A percentile compares a stretch with the other conserved stretches of the same genome.
Evolutionary conservation across 1,140 invertebrate species (phyloP).

Genomic region (Bombus balteatus): DNA sequence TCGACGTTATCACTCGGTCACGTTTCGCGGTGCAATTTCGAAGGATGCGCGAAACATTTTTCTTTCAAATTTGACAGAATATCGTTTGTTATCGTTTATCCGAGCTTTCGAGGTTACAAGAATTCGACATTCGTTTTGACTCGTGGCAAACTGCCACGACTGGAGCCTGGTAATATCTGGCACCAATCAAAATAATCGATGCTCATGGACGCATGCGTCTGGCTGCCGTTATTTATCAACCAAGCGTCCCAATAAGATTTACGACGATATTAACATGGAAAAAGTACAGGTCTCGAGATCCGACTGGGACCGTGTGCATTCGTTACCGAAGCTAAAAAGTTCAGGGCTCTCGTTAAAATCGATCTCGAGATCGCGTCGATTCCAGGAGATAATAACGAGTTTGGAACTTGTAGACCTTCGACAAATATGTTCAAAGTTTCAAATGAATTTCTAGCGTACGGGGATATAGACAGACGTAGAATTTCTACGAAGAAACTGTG

Average conservation of each 20-base stretch:
- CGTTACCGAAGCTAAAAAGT: neutral
- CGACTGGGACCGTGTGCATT: neutral
- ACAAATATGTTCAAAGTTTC: no score
- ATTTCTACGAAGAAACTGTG: no score
- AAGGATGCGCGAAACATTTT: neutral
- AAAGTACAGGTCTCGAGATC: conserved; percentile 11
- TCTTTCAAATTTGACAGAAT: neutral
- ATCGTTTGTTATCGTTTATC: conserved; percentile 25
- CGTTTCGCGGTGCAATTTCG: neutral
- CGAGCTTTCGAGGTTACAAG: conserved; percentile 38
- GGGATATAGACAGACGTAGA: no score
- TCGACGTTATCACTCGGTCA: neutral
- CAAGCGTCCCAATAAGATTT: conserved; percentile 45
- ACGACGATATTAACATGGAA: conserved; percentile 34
- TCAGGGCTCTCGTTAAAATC: neutral
- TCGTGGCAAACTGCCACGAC: conserved; percentile 60
- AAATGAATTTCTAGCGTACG: no score
- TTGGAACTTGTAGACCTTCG: no score
- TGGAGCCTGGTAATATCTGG: conserved; percentile 59
- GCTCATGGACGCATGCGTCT: conserved; percentile 60
- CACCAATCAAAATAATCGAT: conserved; percentile 66
- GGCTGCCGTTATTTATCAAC: conserved; percentile 58
- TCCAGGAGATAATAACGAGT: no score
- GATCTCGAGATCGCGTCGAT: no score
- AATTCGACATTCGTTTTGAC: conserved; percentile 48